Conservation (phyloP, 2,888 invertebrate species). For the Diadegma fenestrale region DNA sequence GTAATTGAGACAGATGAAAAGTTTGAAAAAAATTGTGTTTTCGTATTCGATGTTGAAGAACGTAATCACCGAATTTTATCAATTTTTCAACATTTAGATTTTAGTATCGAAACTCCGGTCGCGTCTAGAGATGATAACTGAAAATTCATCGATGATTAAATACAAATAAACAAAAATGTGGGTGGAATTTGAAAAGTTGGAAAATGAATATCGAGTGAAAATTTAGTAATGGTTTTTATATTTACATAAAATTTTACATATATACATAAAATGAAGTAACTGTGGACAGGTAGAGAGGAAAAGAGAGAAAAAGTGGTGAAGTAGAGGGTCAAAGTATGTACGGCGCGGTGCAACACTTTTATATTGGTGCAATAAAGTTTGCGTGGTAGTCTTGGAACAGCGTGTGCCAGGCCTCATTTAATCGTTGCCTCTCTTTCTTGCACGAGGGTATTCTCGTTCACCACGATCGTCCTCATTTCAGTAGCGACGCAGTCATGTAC, state of each 20-base stretch:
- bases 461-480: slow-evolving; percentile 49
- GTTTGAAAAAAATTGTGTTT: too few species aligned
- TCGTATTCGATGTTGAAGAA: too few species aligned
- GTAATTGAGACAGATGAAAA: too few species aligned
- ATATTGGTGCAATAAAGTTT: slow-evolving; percentile 70
- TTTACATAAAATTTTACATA: slow-evolving; percentile 5
- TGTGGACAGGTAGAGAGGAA: slow-evolving; percentile 3
- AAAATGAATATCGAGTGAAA: background rate
- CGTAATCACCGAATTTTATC: too few species aligned
- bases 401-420: slow-evolving; percentile 40
- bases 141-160: background rate
- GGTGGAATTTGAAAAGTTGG: background rate
- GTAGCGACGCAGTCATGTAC: slow-evolving; percentile 31
- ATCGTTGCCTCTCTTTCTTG: slow-evolving; percentile 30
- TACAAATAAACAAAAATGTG: background rate
- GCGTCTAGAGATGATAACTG: background rate
- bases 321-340: slow-evolving; percentile 57
- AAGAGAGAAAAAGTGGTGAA: too few species aligned
- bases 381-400: slow-evolving; percentile 45
- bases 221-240: slow-evolving; percentile 2
- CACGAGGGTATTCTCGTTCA: background rate
- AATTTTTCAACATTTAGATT: too few species aligned
- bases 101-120: too few species aligned
- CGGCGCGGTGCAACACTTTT: slow-evolving; percentile 66
- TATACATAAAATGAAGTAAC: slow-evolving; percentile 1